Percentiles rank a stretch among this genome's conserved stretches.
phyloP scores from a whole-genome alignment of 2,888 invertebrate species.

The Rotaria sp. region DNA sequence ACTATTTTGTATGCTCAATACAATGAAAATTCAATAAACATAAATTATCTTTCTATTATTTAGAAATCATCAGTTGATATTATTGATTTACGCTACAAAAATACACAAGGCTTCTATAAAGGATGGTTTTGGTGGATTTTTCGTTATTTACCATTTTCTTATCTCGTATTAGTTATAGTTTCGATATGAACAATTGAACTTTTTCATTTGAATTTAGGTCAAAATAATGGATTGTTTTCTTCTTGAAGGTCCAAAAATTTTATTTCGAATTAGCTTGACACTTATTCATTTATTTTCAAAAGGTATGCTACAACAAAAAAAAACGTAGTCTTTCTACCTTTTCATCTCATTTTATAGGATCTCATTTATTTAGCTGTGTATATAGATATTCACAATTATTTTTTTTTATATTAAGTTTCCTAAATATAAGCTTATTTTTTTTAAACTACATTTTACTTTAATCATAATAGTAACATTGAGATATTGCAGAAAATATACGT shows the following conservation, averaged over 20 bases:
- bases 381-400: too few species aligned
- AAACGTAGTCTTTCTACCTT: too few species aligned
- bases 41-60: not conserved
- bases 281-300: constrained; percentile 86
- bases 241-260: constrained; percentile 89
- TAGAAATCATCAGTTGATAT: constrained; percentile 80
- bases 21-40: too few species aligned
- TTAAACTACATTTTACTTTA: too few species aligned
- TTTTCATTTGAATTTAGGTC: constrained; percentile 59
- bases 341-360: too few species aligned
- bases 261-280: constrained; percentile 84
- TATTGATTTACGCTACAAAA: constrained; percentile 69
- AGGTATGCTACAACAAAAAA: constrained; percentile 38
- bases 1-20: constrained; percentile 33
- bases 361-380: too few species aligned
- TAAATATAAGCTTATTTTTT: too few species aligned
- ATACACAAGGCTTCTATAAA: constrained; percentile 76
- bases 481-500: too few species aligned
- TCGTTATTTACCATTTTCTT: constrained; percentile 82
- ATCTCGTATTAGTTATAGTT: constrained; percentile 61
- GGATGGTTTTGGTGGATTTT: constrained; percentile 98
- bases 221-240: constrained; percentile 94
- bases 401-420: too few species aligned
- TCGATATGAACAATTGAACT: not conserved
- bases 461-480: too few species aligned